A percentile compares a stretch with the other conserved stretches of the same genome.
These are phyloP conservation scores for Pteronotus mesoamericanus DNA, from an alignment of 2,797 vertebrate species.

Conservation along the genomic window DNA sequence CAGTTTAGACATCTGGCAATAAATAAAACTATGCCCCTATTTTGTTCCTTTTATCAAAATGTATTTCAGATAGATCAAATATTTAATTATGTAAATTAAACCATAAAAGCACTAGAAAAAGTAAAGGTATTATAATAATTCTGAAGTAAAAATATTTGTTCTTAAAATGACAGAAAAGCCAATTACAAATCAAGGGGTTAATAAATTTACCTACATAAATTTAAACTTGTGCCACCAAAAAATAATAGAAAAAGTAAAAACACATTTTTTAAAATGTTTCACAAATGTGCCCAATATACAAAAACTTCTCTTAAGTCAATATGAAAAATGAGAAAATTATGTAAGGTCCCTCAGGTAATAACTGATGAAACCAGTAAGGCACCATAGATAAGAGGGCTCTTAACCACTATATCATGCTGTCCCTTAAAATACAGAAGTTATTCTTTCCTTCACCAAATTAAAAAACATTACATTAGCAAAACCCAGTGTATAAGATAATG, in stretches of 20 bases:
- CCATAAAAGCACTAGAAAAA: background rate
- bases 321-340: constrained; percentile 25
- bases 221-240: background rate
- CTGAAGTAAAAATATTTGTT: background rate
- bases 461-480: background rate
- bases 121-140: background rate
- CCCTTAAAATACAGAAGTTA: background rate
- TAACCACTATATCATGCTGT: background rate
- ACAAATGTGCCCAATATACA: background rate
- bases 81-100: background rate
- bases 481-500: background rate
- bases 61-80: background rate
- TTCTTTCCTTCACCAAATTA: background rate
- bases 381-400: background rate
- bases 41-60: background rate
- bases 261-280: constrained; percentile 5
- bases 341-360: background rate
- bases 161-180: background rate
- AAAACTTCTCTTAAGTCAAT: background rate
- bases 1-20: background rate
- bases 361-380: background rate
- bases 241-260: background rate
- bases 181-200: background rate
- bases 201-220: background rate
- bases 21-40: background rate